phyloP scores from a whole-genome alignment of 2,888 invertebrate species.

The Parthenolecanium corni region DNA sequence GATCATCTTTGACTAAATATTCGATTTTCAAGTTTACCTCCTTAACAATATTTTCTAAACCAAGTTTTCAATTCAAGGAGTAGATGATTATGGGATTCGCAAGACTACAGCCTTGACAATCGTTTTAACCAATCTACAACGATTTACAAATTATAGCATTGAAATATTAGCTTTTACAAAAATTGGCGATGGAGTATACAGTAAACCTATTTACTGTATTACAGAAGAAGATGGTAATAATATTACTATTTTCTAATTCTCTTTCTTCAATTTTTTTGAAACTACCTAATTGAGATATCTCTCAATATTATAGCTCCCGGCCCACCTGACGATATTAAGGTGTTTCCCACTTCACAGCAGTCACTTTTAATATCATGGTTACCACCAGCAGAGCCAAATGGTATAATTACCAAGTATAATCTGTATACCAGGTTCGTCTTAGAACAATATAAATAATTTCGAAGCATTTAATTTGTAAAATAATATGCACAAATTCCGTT shows the following conservation, averaged over 20 bases:
- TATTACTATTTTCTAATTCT: background rate
- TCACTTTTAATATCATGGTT: conserved; percentile 68
- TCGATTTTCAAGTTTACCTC: no score
- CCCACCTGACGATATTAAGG: conserved; percentile 66
- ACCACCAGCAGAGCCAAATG: conserved; percentile 61
- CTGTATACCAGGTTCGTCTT: conserved; percentile 48
- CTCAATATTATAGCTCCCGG: conserved; percentile 51
- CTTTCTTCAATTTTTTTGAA: background rate
- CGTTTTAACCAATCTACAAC: conserved; percentile 56
- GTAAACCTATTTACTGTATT: conserved; percentile 55
- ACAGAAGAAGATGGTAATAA: conserved; percentile 63
- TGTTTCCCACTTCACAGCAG: conserved; percentile 59
- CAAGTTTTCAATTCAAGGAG: conserved; percentile 14
- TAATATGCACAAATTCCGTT: background rate
- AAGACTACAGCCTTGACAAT: conserved; percentile 58
- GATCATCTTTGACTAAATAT: background rate
- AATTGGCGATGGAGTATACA: conserved; percentile 61
- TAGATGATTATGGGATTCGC: conserved; percentile 37
- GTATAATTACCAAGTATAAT: conserved; percentile 62
- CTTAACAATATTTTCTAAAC: no score
- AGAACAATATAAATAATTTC: background rate
- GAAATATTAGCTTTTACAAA: conserved; percentile 67
- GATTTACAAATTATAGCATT: conserved; percentile 69
- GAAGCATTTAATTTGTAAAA: background rate
- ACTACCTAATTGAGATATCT: background rate